Evolutionary conservation across 2,888 invertebrate species (phyloP).

Genomic region (Caenorhabditis panamensis): DNA sequence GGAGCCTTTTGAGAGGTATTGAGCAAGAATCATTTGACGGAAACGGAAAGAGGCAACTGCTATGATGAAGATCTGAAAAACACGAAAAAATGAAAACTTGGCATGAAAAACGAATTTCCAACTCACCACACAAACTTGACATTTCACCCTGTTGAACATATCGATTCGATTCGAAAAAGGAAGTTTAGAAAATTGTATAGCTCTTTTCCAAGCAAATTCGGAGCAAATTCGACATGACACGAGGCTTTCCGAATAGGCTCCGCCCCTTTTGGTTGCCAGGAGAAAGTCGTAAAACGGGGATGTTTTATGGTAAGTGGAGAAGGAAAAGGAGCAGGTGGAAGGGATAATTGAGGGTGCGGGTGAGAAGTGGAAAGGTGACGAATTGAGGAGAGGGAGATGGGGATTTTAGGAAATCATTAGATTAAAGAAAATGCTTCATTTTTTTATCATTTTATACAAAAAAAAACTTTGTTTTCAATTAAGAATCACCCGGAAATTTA

Average conservation of each 20-base stretch:
- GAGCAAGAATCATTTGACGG: constrained; percentile 14
- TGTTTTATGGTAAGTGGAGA: not conserved
- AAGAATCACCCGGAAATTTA: not conserved
- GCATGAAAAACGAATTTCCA: not conserved
- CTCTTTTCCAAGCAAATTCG: no score
- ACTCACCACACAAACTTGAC: constrained; percentile 32
- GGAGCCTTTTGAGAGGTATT: constrained; percentile 11
- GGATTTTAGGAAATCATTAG: no score
- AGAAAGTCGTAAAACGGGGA: not conserved
- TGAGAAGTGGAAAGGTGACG: no score
- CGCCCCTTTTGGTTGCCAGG: not conserved
- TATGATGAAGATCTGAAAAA: constrained; percentile 13
- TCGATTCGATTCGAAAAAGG: not conserved
- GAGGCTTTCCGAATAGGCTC: not conserved
- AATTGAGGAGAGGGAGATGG: no score
- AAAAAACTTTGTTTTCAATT: not conserved
- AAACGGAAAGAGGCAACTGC: constrained; percentile 19
- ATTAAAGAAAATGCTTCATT: no score
- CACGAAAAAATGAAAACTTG: not conserved
- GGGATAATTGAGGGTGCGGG: not conserved
- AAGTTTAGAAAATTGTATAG: no score
- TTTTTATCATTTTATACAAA: no score
- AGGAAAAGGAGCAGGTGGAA: not conserved
- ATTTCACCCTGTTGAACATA: not conserved
- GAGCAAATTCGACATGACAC: not conserved